phyloP scores from a whole-genome alignment of 2,888 invertebrate genomes.

The Ennomos quercinarius region DNA sequence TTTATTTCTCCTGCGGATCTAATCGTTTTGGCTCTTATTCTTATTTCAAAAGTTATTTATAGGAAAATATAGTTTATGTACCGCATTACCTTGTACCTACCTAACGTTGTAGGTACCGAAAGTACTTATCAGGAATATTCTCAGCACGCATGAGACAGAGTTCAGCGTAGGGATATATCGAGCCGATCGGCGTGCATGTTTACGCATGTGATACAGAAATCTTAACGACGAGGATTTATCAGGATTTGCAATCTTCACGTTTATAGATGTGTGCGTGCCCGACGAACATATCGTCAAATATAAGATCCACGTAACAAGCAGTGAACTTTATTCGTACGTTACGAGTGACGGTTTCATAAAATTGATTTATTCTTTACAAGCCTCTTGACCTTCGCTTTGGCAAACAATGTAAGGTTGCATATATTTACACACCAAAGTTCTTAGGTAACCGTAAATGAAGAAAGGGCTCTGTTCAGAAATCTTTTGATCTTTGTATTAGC shows the following conservation, averaged over 20 bases:
- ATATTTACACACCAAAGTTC: background rate
- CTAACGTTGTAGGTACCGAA: constrained; percentile 1
- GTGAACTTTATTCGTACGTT: constrained; percentile 42
- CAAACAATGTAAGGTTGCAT: constrained; percentile 10
- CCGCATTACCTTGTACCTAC: background rate
- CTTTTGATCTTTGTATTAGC: no score
- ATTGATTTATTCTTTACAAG: constrained; percentile 46
- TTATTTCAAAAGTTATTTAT: no score
- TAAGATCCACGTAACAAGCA: constrained; percentile 43
- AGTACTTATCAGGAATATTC: constrained; percentile 14
- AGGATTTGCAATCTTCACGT: constrained; percentile 56
- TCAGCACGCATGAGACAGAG: constrained; percentile 35
- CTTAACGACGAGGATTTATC: constrained; percentile 65
- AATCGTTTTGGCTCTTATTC: no score
- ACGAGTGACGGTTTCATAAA: constrained; percentile 42
- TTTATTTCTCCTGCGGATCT: no score
- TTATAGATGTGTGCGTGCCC: constrained; percentile 55
- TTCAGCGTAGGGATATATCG: constrained; percentile 50
- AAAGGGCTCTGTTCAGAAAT: no score
- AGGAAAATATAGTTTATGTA: no score
- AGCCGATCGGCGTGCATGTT: constrained; percentile 50
- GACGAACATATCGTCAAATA: constrained; percentile 41
- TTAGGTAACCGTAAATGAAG: background rate
- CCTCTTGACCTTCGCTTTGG: constrained; percentile 39
- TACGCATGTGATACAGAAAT: constrained; percentile 59